Base-by-base conservation (phyloP, 92 coral and sea anemone genomes). In the Phenganax marumi region DNA sequence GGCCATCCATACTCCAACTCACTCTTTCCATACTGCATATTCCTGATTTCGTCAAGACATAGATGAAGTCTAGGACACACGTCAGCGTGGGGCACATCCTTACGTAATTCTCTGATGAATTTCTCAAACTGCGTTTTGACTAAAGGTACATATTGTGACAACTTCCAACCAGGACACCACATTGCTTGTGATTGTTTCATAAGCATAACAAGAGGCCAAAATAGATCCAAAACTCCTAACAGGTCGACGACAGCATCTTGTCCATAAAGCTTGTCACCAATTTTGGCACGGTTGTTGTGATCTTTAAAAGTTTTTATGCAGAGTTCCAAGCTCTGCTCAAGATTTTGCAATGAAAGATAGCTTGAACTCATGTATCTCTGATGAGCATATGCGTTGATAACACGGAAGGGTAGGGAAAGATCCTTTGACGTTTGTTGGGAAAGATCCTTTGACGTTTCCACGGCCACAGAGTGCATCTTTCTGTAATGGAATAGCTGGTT, bases 101-200 rank as follows among this genome's bases (percentile, higher is more conserved):
- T 26, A 72, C 50, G 57, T 57, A 72, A 17, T 72, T 72, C 58
- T 9, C 6, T 13, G n/a, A 72, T 19, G n/a, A 48, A 49, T 26
- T 2, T 72, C 57, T 16, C 48, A 8, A 70, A 23, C 13, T 47
- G 76, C 14, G 43, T 21, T 70, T 47, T 52, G 19, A 48, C 53
- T 33, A 53, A 7, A 13, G 76, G 76, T 12, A 70, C 48, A 17
- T 70, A 70, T 10, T 21, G 12, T 53, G 43, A 52, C 43, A 70
- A 11, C 52, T 70, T 50, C 76, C 65, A 58, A 8, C 65, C 65
- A 8, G 65, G 65, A 14, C 65, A 58, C 21, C 65, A 62, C 68
- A 19, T 13, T 48, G 14, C 77, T 72, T 72, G 60, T 17, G 60
- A 72, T 57, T 72, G 58, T 39, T 13, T 48, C 77, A 70, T 70